Base-by-base conservation (phyloP, 2,113 vertebrate species). In the Todiramphus chloris region DNA sequence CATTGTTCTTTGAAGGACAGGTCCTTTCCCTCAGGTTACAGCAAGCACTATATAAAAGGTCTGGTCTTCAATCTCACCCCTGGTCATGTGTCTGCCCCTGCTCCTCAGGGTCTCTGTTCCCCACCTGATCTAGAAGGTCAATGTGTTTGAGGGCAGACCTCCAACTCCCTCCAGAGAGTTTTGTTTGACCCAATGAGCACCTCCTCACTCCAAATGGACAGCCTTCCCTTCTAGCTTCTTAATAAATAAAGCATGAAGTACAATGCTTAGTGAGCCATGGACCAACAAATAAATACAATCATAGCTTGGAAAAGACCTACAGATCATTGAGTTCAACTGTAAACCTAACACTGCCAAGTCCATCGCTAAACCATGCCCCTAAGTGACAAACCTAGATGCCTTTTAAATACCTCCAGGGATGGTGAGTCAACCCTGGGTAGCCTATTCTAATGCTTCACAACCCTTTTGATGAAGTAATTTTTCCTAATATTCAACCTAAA, bases 361-460 rank as follows among this genome's bases (percentile, higher is more conserved):
- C 33, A 48, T 35, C 13, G 14, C 18, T 70, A 66, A 60, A 75
- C 35, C 19, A 31, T 50, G 8, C 10, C 33, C 21, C 6, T 39
- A 37, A 67, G 35, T 5, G 1, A 5, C 9, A 37, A 33, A 25
- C 46, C 28, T 37, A 5, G 13, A 68, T 0, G 0, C 55, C n/a
- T 87, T 64, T 60, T 5, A 56, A 77, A 73, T 53, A 60, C 5
- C 19, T 77, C n/a, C 48, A 55, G 20, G 5, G 10, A 24, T 11
- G 25, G 16, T 30, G 44, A 69, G 8, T 51, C 31, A 7, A 67
- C 28, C 10, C 46, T 55, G 15, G 13, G 24, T 16, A 83, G 24
- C 8, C 28, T 50, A 4, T 73, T 64, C 20, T 43, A 39, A 5
- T 19, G 24, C 21, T 24, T 83, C 24, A 39, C 2, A 39, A 25